Evolutionary conservation across 30 jellyfish, hydroid and myxozoan genomes (phyloP).

Genomic region (Aurelia sp.): DNA sequence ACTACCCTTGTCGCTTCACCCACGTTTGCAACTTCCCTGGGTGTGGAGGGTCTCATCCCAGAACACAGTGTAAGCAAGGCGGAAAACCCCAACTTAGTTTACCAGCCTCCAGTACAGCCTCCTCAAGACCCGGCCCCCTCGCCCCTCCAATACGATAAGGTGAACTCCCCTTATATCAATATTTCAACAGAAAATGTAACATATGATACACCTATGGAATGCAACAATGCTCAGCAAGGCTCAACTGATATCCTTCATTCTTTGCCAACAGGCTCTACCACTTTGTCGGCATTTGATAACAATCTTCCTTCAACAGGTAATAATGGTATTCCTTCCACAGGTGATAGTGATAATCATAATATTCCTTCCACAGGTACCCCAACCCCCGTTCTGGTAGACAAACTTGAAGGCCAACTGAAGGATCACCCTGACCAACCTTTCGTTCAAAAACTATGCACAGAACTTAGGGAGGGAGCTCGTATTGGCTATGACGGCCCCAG

Average conservation of each 20-base stretch:
- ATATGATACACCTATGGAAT: too few relatives aligned
- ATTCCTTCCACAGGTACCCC: neutral
- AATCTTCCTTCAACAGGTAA: neutral
- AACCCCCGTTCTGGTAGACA: neutral
- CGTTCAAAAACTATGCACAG: slow-evolving; percentile 3
- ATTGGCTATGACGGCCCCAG: too few relatives aligned
- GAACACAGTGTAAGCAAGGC: neutral
- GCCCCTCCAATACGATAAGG: too few relatives aligned
- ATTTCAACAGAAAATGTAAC: too few relatives aligned
- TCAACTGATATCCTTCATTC: neutral
- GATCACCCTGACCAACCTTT: slow-evolving; percentile 8
- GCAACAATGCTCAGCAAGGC: neutral
- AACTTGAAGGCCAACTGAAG: neutral
- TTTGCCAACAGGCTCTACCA: neutral
- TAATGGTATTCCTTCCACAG: neutral
- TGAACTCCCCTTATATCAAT: neutral
- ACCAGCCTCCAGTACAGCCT: neutral
- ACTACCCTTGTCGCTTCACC: neutral
- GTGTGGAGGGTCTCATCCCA: neutral
- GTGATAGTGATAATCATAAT: neutral
- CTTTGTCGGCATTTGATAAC: neutral
- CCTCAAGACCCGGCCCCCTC: too few relatives aligned
- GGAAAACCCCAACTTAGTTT: neutral
- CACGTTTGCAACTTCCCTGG: neutral
- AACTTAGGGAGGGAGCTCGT: neutral